Base-by-base conservation (phyloP, 2,888 invertebrate genomes). In the Pristionchus exspectatus region DNA sequence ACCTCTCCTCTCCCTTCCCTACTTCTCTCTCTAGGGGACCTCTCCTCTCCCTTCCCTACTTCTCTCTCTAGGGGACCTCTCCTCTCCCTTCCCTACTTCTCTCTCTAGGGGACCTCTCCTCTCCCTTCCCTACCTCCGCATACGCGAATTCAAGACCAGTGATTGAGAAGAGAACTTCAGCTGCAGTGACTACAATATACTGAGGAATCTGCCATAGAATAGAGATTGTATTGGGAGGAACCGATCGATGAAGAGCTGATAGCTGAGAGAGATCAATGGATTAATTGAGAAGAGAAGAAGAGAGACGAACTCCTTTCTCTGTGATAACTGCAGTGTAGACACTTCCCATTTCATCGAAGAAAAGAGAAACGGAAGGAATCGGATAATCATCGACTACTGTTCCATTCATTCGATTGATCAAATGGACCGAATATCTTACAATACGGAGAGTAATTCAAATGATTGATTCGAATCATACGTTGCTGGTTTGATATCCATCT, bases 91-190 rank as follows among this genome's bases (percentile, higher is more conserved):
- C n/a, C n/a, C n/a, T n/a, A n/a, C n/a, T n/a, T n/a, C n/a, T n/a
- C n/a, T n/a, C n/a, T n/a, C n/a, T n/a, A n/a, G n/a, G n/a, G n/a
- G n/a, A n/a, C n/a, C n/a, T 33, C 74, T n/a, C 16, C 74, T 21
- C 38, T 59, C 16, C 12, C 21, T 30, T 56, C 9, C 33, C n/a
- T 18, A 90, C 90, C 91, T 92, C 91, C 4, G 91, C 86, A 88
- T 92, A 92, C 7, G 92, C 90, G 91, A 96, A 96, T 56, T 95
- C 94, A 9, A 95, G 94, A 3, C 96, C 96, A 63, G 96, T 95
- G 87, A 96, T 94, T 50, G 95, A 95, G 93, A 96, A 95, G 81
- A 96, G 93, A 21, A 96, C 95, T 92, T 96, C 96, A 14, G 95
- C 96, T 0, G 95, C 91, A 0, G 96, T 96, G 87, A 96, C 95